Base-by-base conservation (phyloP, 1,140 invertebrate genomes). In the Pemphigus obesinymphae region DNA sequence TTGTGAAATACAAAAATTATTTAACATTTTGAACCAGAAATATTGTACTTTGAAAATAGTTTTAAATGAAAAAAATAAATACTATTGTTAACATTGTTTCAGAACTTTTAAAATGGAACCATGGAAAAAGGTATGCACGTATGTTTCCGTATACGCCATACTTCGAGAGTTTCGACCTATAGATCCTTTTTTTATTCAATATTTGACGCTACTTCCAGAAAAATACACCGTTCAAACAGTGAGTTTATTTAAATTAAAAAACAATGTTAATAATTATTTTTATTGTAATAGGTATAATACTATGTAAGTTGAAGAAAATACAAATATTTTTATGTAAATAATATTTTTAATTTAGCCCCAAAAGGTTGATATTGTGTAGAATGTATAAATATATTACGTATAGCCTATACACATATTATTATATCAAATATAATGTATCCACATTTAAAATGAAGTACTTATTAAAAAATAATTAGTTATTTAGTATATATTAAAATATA, bases 181-280 rank as follows among this genome's bases (percentile, higher is more conserved):
- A 37, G 73, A 76, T n/a, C 45, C 73, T 13, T 76, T 76, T 55
- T 10, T 55, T 37, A 55, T 76, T 37, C 31, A 53, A 10, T 76
- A 76, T 76, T 8, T 76, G 10, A 37, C 34, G 1, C 15, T 26
- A 23, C 50, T 76, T 37, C 50, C 73, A 15, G 20, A 76, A 37
- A 37, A 76, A 15, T 55, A 55, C 31, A 43, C 73, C 8, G 15
- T 55, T 37, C 20, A 7, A 53, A 76, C 17, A 26, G 73, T 76
- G 55, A 55, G 73, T 55, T 17, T 13, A 68, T 3, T 8, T 31
- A 2, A 6, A 31, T 20, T 61, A 31, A 61, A 31, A 29, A 31
- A n/a, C n/a, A 23, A 53, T 2, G 20, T n/a, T 50, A 6, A 50
- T 6, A 50, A 6, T 6, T 50, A 50, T 50, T n/a, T 20, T 20